Percentiles rank a stretch among this genome's conserved stretches.
Evolutionary conservation across 2,113 vertebrate species (phyloP).

Genomic region (Rhinopomastus cyanomelas): DNA sequence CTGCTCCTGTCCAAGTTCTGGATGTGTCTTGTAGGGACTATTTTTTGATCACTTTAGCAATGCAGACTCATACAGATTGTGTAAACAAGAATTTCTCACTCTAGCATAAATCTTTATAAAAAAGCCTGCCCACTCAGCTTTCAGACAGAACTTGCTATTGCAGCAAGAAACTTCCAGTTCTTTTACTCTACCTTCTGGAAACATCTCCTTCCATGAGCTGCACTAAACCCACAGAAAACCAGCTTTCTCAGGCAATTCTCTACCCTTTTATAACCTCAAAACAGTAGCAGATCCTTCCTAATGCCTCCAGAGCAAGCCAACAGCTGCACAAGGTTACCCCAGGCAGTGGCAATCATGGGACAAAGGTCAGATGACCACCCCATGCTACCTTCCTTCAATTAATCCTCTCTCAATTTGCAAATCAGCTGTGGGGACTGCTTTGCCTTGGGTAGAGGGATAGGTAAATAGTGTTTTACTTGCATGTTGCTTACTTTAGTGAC

Average conservation of each 20-base stretch:
- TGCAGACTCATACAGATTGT: neutral
- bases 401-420: rapidly evolving
- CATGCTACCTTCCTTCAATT: rapidly evolving
- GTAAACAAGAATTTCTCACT: neutral
- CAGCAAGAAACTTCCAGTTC: rapidly evolving
- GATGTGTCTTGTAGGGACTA: neutral
- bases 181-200: neutral
- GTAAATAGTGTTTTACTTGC: neutral
- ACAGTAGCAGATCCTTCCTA: neutral
- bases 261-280: neutral
- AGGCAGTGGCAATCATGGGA: neutral
- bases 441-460: rapidly evolving
- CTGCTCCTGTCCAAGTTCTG: neutral
- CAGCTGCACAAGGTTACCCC: neutral
- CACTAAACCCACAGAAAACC: neutral
- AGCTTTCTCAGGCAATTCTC: neutral
- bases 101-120: neutral
- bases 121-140: neutral
- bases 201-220: neutral
- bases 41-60: neutral
- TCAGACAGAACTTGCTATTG: neutral
- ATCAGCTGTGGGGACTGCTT: neutral
- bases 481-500: neutral
- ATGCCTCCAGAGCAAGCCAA: neutral
- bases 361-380: neutral